Base-by-base conservation (phyloP, 1,140 invertebrate species). In the Notospermus geniculatus region DNA sequence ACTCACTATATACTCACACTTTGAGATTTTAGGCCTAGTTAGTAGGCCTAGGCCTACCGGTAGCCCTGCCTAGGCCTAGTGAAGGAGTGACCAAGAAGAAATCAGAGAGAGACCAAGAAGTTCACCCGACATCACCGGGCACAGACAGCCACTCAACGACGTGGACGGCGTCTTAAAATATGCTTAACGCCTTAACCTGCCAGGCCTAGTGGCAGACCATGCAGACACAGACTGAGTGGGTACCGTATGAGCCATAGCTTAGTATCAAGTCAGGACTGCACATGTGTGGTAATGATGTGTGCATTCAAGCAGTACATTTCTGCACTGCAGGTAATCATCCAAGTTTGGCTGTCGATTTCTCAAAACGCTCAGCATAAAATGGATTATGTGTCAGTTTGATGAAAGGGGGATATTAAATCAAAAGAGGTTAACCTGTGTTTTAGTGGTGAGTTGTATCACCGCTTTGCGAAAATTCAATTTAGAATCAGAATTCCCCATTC, bases 381-480 rank as follows among this genome's bases (percentile, higher is more conserved):
- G 41, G 30, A 43, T 52, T 32, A 30, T 36, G 13, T 60, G n/a
- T 39, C 17, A 53, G 43, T 28, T 43, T n/a, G 52, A n/a, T 50
- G 36, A 2, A 17, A n/a, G 56, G 1, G 5, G n/a, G 5, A 56
- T 25, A 28, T 32, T 17, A 7, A 13, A 59, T 28, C 7, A 7
- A 23, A 17, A 17, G 11, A 62, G 15, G 2, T 22, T 82, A 83
- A 95, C 92, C 86, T 95, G 91, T 62, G 91, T 92, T 84, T 97
- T 97, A 1, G 94, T 92, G 57, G 94, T 97, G 30, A 98, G 83
- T 77, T 98, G 93, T 56, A 98, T 90, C 56, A 98, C 94, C 71
- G 95, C 95, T 84, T 97, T 96, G 63, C 95, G 86, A 85, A 97
- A 98, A 84, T 95, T 96, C 57, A 97, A 84, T 84, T 98, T 98